Base-by-base conservation (phyloP, 2,113 vertebrate genomes). In the Protobothrops mucrosquamatus region DNA sequence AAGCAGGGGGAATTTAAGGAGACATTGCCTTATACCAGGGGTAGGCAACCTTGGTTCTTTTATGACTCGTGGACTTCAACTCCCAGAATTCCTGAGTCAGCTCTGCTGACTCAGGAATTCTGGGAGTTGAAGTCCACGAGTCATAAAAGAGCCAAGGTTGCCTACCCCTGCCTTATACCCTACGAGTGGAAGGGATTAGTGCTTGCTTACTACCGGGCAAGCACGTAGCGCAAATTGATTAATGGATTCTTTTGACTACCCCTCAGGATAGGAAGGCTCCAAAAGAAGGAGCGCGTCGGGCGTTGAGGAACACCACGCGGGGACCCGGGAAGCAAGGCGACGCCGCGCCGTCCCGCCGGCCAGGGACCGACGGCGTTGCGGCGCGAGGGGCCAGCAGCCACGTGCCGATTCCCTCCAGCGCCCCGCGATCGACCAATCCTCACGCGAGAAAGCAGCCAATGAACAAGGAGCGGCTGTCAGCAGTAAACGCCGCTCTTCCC, bases 391-490 rank as follows among this genome's bases (percentile, higher is more conserved):
- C 12, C 0, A 7, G 54, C 59, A 87, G 81, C 26, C 59, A 89
- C 93, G 94, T 89, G 89, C 91, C 89, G 95, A 95, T 96, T 91
- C 91, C 69, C 4, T 87, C 93, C 92, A 94, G 92, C 64, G 93
- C 54, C 34, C 4, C 57, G 93, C 90, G 81, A 52, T 59, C 85
- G 14, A 55, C 90, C 23, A 88, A 92, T 52, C 91, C 85, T 94
- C 94, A 93, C 90, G 94, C 93, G 89, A 92, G 94, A 93, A 92
- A 81, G 26, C 93, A 64, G 48, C 94, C 91, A 89, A 95, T 95
- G 95, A 89, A 89, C 94, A 88, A 55, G 39, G 74, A 59, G 94
- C 93, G 52, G 59, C 43, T 3, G 23, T 43, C 90, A 39, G 55
- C 88, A 52, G 92, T 90, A 93, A 93, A 90, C 94, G 94, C 55